A percentile compares a stretch with the other conserved stretches of the same genome.
phyloP scores from a whole-genome alignment of 2,113 vertebrate genomes.

The Bujurquina vittata region DNA sequence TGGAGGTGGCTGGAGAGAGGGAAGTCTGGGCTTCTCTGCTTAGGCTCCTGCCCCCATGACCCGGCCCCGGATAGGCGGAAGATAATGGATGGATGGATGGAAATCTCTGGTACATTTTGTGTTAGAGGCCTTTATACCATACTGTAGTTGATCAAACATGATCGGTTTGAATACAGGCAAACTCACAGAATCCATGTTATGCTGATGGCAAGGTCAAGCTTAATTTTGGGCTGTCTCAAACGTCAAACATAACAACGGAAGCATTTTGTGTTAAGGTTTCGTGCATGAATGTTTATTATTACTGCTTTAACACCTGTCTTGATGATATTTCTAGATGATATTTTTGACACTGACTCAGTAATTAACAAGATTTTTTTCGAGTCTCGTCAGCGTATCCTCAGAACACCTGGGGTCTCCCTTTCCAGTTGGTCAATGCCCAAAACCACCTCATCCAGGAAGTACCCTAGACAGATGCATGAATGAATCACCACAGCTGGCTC shows the following conservation, averaged over 20 bases:
- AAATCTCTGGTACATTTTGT: not conserved
- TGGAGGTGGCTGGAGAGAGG: no score
- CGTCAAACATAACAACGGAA: not conserved
- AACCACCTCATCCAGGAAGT: not conserved
- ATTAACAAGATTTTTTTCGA: no score
- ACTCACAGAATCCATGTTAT: not conserved
- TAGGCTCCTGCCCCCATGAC: no score
- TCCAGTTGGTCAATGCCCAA: not conserved
- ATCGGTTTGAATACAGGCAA: not conserved
- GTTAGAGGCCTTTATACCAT: not conserved
- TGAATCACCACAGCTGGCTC: rapidly evolving
- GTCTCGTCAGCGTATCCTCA: not conserved
- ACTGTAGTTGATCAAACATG: not conserved
- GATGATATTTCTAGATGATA: no score
- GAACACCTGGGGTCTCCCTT: not conserved
- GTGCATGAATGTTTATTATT: not conserved
- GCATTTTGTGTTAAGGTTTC: not conserved
- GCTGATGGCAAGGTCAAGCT: no score
- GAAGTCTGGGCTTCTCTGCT: no score
- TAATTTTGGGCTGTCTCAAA: not conserved
- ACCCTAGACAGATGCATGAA: not conserved
- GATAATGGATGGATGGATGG: no score
- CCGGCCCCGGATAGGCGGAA: no score
- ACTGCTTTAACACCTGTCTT: not conserved
- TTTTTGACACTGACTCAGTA: no score